Percentiles rank a stretch among this genome's conserved stretches.
These are phyloP conservation scores for Octomys mimax DNA, from an alignment of 2,797 vertebrate genomes.

Conservation along the genomic window DNA sequence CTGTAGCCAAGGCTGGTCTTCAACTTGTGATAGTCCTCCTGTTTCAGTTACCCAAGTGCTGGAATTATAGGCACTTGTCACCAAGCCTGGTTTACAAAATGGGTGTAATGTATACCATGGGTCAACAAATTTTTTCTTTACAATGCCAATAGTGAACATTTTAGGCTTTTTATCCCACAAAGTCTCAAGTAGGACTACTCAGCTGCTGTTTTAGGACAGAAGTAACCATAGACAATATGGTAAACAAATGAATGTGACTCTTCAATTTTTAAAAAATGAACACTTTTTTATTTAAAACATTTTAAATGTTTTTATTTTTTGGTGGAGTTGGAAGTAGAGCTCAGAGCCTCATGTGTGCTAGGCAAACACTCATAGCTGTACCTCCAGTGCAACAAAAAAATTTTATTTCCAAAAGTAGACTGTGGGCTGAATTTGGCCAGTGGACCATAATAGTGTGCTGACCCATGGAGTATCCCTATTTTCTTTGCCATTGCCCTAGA, in stretches of 20 bases:
- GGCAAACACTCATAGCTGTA: not conserved
- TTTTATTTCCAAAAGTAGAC: constrained; percentile 31
- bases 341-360: not conserved
- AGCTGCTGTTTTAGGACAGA: constrained; percentile 2
- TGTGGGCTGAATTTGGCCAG: constrained; percentile 15
- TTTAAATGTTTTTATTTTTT: not conserved
- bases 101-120: not conserved
- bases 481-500: not conserved
- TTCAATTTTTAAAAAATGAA: not conserved
- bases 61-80: not conserved
- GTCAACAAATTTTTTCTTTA: constrained; percentile 35
- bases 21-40: not conserved
- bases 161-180: not conserved
- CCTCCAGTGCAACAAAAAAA: not conserved
- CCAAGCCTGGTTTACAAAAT: not conserved
- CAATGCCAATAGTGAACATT: constrained; percentile 31
- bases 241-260: not conserved
- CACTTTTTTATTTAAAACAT: not conserved
- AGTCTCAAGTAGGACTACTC: constrained; percentile 13
- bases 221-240: not conserved
- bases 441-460: not conserved
- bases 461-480: not conserved
- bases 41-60: not conserved
- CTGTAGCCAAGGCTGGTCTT: not conserved
- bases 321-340: not conserved